A percentile compares a stretch with the other conserved stretches of the same genome.
Evolutionary conservation across 1,140 invertebrate genomes (phyloP).

Genomic region (Doryteuthis pealeii): DNA sequence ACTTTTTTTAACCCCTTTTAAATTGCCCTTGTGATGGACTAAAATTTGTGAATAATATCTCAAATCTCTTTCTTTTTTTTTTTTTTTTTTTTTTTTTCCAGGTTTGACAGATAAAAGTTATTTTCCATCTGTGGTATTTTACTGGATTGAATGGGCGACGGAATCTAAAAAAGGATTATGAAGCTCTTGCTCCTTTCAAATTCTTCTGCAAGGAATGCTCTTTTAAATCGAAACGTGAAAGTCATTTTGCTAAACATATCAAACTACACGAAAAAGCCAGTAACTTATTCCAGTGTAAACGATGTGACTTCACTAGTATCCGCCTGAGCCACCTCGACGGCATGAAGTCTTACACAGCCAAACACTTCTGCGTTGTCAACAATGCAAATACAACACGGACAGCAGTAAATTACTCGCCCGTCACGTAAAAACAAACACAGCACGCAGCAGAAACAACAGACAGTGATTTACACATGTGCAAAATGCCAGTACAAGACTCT

Average conservation of each 20-base stretch:
- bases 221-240: conserved; percentile 58
- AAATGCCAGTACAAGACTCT: conserved; percentile 46
- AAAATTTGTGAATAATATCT: no score
- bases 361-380: conserved; percentile 36
- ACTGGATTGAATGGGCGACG: background rate
- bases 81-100: no score
- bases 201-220: conserved; percentile 57
- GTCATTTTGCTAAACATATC: conserved; percentile 55
- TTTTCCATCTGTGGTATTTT: no score
- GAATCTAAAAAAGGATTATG: conserved; percentile 39
- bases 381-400: conserved; percentile 35
- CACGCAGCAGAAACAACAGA: conserved; percentile 18
- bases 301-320: conserved; percentile 55
- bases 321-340: conserved; percentile 48
- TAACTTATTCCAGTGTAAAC: conserved; percentile 48
- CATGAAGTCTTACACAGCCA: conserved; percentile 55
- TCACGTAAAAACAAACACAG: conserved; percentile 18
- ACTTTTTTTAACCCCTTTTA: no score
- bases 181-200: conserved; percentile 48
- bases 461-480: conserved; percentile 27
- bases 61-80: no score
- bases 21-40: no score
- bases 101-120: no score
- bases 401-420: conserved; percentile 16
- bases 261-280: conserved; percentile 47